Evolutionary conservation across 2,113 vertebrate genomes (phyloP).

Genomic region (Pseudorectes ferrugineus): DNA sequence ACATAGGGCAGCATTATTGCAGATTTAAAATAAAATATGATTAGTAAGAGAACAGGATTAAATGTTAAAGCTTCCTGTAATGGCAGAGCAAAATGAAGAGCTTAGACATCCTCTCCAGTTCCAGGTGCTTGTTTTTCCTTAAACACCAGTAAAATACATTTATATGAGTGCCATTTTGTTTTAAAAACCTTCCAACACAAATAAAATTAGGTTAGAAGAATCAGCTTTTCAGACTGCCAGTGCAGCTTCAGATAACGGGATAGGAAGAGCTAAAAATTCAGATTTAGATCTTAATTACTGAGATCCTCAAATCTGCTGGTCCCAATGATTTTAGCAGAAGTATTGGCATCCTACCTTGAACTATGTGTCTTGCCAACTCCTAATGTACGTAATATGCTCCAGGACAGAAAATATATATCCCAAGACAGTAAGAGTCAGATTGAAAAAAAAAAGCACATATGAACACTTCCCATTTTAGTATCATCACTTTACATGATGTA

Average conservation of each 20-base stretch:
- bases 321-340: neutral
- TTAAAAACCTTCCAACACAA: neutral
- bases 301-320: neutral
- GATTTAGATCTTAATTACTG: neutral
- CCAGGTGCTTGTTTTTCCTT: neutral
- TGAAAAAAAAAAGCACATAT: neutral
- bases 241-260: neutral
- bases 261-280: neutral
- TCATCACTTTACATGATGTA: neutral
- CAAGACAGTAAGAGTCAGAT: neutral
- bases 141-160: neutral
- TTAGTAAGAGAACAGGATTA: neutral
- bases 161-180: neutral
- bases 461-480: neutral
- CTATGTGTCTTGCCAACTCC: neutral
- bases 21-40: neutral
- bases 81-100: neutral
- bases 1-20: neutral
- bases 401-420: neutral
- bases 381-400: neutral
- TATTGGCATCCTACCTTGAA: neutral
- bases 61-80: neutral
- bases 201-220: neutral
- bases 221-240: neutral
- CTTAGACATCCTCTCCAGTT: neutral